Base-by-base conservation (phyloP, 2,888 invertebrate species). In the Patella depressa region DNA sequence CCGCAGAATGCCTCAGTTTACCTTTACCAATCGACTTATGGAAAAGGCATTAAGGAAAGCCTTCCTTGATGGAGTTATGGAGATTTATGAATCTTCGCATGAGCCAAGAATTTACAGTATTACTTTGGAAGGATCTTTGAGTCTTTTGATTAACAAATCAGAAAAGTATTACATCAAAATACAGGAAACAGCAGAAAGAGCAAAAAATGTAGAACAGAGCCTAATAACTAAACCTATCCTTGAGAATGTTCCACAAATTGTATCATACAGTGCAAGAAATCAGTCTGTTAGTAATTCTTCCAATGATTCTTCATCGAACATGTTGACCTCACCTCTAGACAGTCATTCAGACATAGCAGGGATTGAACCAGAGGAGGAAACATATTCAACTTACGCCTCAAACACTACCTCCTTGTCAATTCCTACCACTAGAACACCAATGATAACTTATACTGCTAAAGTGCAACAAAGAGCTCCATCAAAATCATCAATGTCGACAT, bases 41-140 rank as follows among this genome's bases (percentile, higher is more conserved):
- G 83, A 83, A 76, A 80, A 81, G 34, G 78, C 78, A 24, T 76
- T 83, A 12, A 75, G 83, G 15, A 76, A 82, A 9, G 80, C 82
- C 11, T 82, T 82, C 54, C 80, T 82, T 14, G 83, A 83, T 70
- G 83, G 82, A 17, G 83, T 83, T 17, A 70, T 83, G 24, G 82
- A 82, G 69, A 75, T 83, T 19, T 83, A 83, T 77, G 83, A 83
- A 75, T 65, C 65, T 0, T 65, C 65, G 12, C 78, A 80, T 72
- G 69, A 59, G 12, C 76, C 76, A 24, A 78, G 81, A 72, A 81
- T 83, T 54, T 80, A 80, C 45, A 80, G 79, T 53, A 82, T 83
- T 53, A 79, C 80, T 15, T 74, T 83, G 71, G 83, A 83, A 76
- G 83, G 83, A 12, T 78, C 78, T 29, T 74, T 83, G 57, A 78